These are phyloP conservation scores for Chymomyza procnemis DNA, from an alignment of 2,888 invertebrate species.

Conservation along the genomic window DNA sequence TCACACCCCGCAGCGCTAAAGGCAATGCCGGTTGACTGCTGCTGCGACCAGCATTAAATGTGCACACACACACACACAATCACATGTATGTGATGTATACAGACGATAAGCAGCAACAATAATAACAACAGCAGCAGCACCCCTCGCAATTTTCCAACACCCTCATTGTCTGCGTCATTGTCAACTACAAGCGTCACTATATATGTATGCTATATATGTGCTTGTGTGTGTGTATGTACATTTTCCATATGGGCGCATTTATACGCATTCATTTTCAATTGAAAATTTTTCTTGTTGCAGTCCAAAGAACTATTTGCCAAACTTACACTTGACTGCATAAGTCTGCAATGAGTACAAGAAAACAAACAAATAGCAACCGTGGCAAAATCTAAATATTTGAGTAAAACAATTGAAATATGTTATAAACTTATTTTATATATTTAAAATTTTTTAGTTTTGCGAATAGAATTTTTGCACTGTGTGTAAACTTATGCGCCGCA, in stretches of 20 bases:
- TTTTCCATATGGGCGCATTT: conserved; percentile 71
- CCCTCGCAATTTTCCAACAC: conserved; percentile 6
- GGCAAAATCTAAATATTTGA: too few species aligned
- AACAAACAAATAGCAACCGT: too few species aligned
- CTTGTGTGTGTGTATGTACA: neutral
- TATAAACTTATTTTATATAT: too few species aligned
- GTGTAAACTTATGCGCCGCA: too few species aligned
- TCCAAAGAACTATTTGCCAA: neutral
- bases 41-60: conserved; percentile 10
- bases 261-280: conserved; percentile 71
- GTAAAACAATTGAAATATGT: too few species aligned
- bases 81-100: neutral
- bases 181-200: neutral
- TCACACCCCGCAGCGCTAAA: conserved; percentile 38
- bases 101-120: conserved; percentile 6
- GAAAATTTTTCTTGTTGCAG: conserved; percentile 45
- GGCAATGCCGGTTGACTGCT: conserved; percentile 23
- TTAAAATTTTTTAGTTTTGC: too few species aligned
- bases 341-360: too few species aligned
- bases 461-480: too few species aligned
- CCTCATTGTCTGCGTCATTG: neutral
- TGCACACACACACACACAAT: neutral
- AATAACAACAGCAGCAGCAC: neutral
- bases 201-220: too few species aligned
- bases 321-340: neutral